A percentile compares a stretch with the other conserved stretches of the same genome.
These are phyloP conservation scores for Ranitomeya imitator DNA, from an alignment of 2,113 vertebrate species.

Conservation along the genomic window DNA sequence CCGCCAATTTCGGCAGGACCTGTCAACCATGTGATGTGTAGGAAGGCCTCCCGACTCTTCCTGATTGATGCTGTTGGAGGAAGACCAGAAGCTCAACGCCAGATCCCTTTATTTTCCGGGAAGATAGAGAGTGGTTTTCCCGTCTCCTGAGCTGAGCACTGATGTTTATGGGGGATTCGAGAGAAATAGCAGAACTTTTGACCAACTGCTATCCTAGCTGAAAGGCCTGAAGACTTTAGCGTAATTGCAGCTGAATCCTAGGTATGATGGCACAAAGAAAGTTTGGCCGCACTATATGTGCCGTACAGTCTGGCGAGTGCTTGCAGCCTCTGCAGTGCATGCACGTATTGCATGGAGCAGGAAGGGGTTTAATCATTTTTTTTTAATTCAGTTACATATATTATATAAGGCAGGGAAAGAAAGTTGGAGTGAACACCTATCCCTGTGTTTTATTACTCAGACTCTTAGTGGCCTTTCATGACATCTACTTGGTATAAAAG, in stretches of 20 bases:
- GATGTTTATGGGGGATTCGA: too few species aligned
- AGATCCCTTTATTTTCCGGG: too few species aligned
- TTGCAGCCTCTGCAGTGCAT: background rate
- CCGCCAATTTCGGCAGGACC: too few species aligned
- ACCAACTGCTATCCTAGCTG: too few species aligned
- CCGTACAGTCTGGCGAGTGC: background rate
- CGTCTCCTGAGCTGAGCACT: too few species aligned
- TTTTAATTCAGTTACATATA: background rate
- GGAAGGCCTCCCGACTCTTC: too few species aligned
- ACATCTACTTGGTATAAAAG: constrained; percentile 2
- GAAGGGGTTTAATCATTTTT: background rate
- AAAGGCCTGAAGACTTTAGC: background rate
- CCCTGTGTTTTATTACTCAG: background rate
- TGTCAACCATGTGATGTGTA: too few species aligned
- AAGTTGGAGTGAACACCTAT: background rate
- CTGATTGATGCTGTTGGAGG: too few species aligned
- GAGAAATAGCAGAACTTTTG: too few species aligned
- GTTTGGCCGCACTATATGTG: background rate
- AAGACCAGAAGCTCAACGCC: too few species aligned
- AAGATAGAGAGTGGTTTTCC: too few species aligned
- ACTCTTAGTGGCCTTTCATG: background rate
- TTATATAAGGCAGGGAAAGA: background rate
- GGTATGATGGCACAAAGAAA: background rate
- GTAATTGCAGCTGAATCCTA: background rate
- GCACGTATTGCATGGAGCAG: background rate